phyloP scores from a whole-genome alignment of 2,888 invertebrate genomes.

The Tetragonula carbonaria region DNA sequence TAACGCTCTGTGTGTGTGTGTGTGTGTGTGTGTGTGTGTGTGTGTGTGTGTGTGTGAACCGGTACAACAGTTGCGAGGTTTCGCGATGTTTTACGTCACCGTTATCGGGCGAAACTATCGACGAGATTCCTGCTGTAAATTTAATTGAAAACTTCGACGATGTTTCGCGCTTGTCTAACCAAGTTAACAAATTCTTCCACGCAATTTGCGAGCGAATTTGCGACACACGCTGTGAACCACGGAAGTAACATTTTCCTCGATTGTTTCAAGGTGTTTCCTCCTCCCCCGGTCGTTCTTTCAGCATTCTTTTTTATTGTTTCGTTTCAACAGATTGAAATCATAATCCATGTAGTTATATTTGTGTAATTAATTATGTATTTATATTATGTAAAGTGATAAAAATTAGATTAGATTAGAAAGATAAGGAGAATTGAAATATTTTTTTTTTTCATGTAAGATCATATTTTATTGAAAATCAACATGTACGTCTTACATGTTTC shows the following conservation, averaged over 20 bases:
- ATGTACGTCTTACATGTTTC: too few relatives aligned
- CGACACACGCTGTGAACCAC: not conserved
- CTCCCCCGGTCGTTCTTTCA: not conserved
- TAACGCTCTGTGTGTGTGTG: too few relatives aligned
- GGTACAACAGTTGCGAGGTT: constrained; percentile 14
- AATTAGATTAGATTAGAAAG: too few relatives aligned
- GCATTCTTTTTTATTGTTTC: not conserved
- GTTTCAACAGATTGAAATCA: not conserved
- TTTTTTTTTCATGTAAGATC: too few relatives aligned
- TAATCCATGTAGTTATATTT: too few relatives aligned
- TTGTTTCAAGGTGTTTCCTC: not conserved
- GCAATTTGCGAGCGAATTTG: not conserved
- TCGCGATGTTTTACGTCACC: constrained; percentile 42
- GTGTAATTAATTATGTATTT: too few relatives aligned
- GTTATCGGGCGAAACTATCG: constrained; percentile 25
- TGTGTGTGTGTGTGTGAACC: not conserved
- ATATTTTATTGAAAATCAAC: too few relatives aligned
- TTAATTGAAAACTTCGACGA: constrained; percentile 29
- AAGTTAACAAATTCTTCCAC: constrained; percentile 19
- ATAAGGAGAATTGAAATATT: too few relatives aligned
- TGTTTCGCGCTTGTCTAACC: not conserved
- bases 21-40: too few relatives aligned
- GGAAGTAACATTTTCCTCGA: not conserved
- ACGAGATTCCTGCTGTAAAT: constrained; percentile 24
- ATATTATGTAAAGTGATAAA: too few relatives aligned